Evolutionary conservation across 2,888 invertebrate genomes (phyloP), one percentile per base, ranked within the genome.

Genomic region (Deroplatys truncata): DNA sequence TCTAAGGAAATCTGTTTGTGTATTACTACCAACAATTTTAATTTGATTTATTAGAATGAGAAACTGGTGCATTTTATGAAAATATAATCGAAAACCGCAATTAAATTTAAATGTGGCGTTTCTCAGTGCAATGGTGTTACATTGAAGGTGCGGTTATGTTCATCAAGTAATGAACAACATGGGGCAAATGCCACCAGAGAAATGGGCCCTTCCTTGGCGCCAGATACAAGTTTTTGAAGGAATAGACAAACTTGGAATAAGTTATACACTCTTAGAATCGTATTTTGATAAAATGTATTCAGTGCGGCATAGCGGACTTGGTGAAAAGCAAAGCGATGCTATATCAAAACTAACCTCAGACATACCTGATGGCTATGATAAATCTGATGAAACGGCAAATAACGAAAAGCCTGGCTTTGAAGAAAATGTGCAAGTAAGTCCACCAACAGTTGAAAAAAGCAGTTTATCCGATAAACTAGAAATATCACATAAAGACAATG

Each of bases 121-220:
- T 25, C 3, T 84, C 20, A 10, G 84, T 31, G 13, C 20, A 31
- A 25, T 84, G 29, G 84, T 20, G 31, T 29, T 29, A 8, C 16
- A n/a, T 43, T 82, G 86, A 87, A 87, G 29, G 87, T 87, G 87
- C 28, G 28, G 83, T 43, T 85, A 85, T 85, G 87, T 83, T 82
- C 35, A 31, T 35, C 31, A 83, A 83, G 35, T 29, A n/a, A 89
- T 89, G 89, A 89, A 86, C 86, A 89, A 87, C 84, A 89, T 89
- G 89, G 89, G 89, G 29, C 89, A 89, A 29, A 87, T 56, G 35
- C 83, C 89, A 84, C 49, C 56, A 89, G 87, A 89, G 31, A 84
- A 89, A 29, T 87, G 89, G 87, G 89, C 84, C 20, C 56, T 84
- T 31, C 87, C 89, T 56, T 87, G 89, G 89, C 35, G 83, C 29